phyloP scores from a whole-genome alignment of 2,113 vertebrate genomes.

The Pycnonotus jocosus region DNA sequence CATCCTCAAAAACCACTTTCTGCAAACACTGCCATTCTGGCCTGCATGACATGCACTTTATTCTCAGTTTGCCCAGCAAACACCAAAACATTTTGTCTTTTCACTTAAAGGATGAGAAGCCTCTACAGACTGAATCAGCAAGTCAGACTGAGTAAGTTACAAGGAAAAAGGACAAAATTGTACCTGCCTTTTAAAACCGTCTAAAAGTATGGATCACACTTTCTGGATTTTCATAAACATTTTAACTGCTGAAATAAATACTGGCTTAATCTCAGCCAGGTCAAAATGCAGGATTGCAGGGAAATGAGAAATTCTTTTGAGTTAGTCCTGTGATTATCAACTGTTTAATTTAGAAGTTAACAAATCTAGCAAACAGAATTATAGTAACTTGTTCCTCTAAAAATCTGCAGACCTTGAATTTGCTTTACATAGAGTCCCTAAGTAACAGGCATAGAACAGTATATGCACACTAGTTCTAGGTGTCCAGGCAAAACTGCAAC shows the following conservation, averaged over 20 bases:
- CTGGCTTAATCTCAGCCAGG: not conserved
- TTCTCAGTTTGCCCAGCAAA: not conserved
- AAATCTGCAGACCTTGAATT: not conserved
- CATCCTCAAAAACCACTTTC: not conserved
- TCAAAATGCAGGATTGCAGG: not conserved
- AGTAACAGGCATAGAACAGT: not conserved
- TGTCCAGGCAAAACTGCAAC: not conserved
- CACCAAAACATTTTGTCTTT: not conserved
- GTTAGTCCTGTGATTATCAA: not conserved
- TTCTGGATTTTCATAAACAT: not conserved
- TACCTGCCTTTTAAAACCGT: not conserved
- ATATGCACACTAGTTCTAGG: not conserved
- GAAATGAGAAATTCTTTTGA: not conserved
- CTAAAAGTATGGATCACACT: not conserved
- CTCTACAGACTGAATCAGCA: not conserved
- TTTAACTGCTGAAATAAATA: not conserved
- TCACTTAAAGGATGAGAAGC: not conserved
- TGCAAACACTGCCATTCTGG: not conserved
- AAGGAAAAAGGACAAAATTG: not conserved
- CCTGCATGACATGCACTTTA: accelerated
- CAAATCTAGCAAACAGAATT: not conserved
- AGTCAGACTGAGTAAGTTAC: not conserved
- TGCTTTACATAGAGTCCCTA: not conserved
- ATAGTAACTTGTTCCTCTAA: not conserved
- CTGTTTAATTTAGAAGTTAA: not conserved